phyloP scores from a whole-genome alignment of 2,797 vertebrate genomes.

The Coluber constrictor region DNA sequence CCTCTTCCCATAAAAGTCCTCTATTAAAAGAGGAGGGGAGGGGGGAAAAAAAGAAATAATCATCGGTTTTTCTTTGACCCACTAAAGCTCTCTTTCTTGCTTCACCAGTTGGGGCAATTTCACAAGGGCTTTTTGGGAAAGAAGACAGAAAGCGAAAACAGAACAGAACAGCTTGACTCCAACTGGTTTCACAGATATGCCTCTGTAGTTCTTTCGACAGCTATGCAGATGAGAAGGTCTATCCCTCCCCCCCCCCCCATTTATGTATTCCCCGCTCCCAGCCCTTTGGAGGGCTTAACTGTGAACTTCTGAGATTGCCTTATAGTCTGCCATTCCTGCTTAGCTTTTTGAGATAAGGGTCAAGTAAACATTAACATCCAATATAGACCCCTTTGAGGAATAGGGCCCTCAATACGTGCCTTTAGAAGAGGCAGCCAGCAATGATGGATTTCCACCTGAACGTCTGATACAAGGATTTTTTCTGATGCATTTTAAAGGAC shows the following conservation, averaged over 20 bases:
- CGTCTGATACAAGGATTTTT: background rate
- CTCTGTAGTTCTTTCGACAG: background rate
- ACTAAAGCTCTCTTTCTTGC: background rate
- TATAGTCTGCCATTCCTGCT: background rate
- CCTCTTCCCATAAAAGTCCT: background rate
- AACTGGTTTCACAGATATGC: background rate
- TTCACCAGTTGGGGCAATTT: background rate
- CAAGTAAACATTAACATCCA: background rate
- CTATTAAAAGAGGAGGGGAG: background rate
- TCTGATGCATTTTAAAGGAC: background rate
- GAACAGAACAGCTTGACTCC: background rate
- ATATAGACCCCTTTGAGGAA: background rate
- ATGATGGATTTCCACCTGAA: background rate
- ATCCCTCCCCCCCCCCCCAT: background rate
- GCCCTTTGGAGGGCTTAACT: background rate
- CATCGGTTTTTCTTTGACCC: background rate
- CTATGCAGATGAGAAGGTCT: background rate
- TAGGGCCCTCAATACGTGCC: background rate
- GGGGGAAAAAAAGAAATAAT: background rate
- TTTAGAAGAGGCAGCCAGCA: background rate
- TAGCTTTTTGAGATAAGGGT: background rate
- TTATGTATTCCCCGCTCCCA: background rate
- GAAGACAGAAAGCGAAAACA: background rate
- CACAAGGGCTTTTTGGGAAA: background rate
- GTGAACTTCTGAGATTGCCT: background rate